Evolutionary conservation across 2,113 vertebrate species (phyloP).

Genomic region (Procapra przewalskii): DNA sequence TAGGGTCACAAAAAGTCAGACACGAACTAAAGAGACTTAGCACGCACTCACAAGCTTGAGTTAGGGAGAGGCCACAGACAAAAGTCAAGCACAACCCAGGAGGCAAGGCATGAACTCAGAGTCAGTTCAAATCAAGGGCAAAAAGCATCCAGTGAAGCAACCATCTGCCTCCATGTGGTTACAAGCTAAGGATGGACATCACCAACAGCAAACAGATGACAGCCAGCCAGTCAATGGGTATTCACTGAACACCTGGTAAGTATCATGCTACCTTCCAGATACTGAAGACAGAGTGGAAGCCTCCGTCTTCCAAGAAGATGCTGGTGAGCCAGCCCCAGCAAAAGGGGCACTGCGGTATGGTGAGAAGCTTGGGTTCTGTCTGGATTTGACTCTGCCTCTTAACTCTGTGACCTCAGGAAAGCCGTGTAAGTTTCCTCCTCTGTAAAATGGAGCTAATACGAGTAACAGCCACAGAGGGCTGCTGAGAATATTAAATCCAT

Average conservation of each 20-base stretch:
- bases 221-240: not conserved
- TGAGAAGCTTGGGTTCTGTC: not conserved
- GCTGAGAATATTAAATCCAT: not conserved
- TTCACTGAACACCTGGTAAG: not conserved
- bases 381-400: not conserved
- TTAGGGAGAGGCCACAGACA: not conserved
- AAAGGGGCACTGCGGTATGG: not conserved
- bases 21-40: not conserved
- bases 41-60: rapidly evolving
- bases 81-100: not conserved
- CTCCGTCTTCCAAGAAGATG: not conserved
- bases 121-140: not conserved
- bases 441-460: not conserved
- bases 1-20: not conserved
- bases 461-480: not conserved
- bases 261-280: not conserved
- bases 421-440: not conserved
- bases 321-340: not conserved
- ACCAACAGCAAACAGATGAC: not conserved
- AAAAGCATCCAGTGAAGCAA: not conserved
- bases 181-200: not conserved
- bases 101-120: not conserved
- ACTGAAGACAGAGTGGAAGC: not conserved
- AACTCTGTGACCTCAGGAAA: not conserved
- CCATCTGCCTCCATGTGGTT: not conserved